phyloP scores from a whole-genome alignment of 2,113 vertebrate species.

The Strix aluco region DNA sequence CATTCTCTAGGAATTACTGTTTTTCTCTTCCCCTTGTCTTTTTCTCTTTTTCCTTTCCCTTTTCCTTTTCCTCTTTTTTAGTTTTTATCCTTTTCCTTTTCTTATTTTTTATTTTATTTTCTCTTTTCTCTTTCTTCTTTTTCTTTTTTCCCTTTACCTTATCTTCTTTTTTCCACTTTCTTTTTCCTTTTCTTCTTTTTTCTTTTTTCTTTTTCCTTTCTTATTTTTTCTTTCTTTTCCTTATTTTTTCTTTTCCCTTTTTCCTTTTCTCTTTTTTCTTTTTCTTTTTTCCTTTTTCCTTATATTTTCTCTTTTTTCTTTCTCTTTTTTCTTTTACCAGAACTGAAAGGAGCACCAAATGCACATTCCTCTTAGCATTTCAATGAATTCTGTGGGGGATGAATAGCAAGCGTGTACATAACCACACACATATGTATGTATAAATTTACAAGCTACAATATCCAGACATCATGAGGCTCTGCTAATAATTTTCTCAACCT shows the following conservation, averaged over 20 bases:
- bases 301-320: too few species aligned
- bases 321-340: not conserved
- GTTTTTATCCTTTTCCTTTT: rapidly evolving
- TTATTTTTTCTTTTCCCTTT: too few species aligned
- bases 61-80: not conserved
- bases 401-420: constrained; percentile 71
- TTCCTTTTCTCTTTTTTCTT: not conserved
- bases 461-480: constrained; percentile 76
- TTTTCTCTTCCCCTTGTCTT: not conserved
- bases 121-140: not conserved
- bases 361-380: constrained; percentile 70
- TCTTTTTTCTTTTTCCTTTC: too few species aligned
- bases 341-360: constrained; percentile 55
- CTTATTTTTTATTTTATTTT: not conserved
- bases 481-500: constrained; percentile 82
- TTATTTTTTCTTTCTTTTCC: rapidly evolving
- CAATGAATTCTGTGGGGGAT: constrained; percentile 67
- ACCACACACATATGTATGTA: constrained; percentile 79
- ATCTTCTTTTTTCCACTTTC: too few species aligned
- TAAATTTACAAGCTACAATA: constrained; percentile 84
- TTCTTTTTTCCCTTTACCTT: not conserved
- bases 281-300: not conserved
- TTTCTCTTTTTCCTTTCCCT: not conserved
- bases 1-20: not conserved
- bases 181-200: too few species aligned